A percentile compares a stretch with the other conserved stretches of the same genome.
Conservation (phyloP, 2,113 vertebrate genomes). For the Corythornis madagascariensis region DNA sequence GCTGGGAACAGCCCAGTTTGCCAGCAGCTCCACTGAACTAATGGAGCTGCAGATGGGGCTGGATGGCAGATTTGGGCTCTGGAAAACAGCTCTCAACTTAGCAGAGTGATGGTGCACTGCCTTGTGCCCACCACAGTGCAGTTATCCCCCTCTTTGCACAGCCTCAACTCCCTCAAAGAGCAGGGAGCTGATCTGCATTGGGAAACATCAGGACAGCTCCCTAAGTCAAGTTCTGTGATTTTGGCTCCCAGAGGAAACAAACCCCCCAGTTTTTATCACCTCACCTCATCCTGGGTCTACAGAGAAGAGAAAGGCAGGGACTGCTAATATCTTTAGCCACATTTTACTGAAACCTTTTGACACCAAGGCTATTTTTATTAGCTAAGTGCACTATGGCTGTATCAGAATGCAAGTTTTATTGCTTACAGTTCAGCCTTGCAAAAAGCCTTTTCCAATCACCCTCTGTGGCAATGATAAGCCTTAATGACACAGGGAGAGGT, state of each 20-base stretch:
- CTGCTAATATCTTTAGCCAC: slow-evolving; percentile 71
- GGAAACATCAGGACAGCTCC: background rate
- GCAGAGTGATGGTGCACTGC: background rate
- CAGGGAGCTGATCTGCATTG: background rate
- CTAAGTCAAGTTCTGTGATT: background rate
- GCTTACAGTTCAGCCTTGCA: slow-evolving; percentile 73
- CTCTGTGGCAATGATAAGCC: slow-evolving; percentile 66
- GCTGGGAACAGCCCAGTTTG: background rate
- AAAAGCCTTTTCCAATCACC: slow-evolving; percentile 79
- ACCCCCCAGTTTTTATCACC: slow-evolving; percentile 59
- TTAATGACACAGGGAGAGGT: slow-evolving; percentile 65
- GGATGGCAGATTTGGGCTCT: background rate
- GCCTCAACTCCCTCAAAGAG: background rate
- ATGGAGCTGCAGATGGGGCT: background rate
- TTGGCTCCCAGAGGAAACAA: slow-evolving; percentile 44
- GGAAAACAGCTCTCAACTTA: background rate
- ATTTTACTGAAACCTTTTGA: slow-evolving; percentile 79
- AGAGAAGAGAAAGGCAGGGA: slow-evolving; percentile 37
- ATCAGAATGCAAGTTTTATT: slow-evolving; percentile 75
- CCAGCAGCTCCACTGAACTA: background rate
- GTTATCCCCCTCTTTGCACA: background rate
- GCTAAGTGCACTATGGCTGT: slow-evolving; percentile 72
- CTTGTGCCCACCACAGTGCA: background rate
- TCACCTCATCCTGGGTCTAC: slow-evolving; percentile 21
- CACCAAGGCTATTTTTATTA: slow-evolving; percentile 78